Conservation (phyloP, 2,797 vertebrate genomes). For the Typhlichthys eigenmanni region DNA sequence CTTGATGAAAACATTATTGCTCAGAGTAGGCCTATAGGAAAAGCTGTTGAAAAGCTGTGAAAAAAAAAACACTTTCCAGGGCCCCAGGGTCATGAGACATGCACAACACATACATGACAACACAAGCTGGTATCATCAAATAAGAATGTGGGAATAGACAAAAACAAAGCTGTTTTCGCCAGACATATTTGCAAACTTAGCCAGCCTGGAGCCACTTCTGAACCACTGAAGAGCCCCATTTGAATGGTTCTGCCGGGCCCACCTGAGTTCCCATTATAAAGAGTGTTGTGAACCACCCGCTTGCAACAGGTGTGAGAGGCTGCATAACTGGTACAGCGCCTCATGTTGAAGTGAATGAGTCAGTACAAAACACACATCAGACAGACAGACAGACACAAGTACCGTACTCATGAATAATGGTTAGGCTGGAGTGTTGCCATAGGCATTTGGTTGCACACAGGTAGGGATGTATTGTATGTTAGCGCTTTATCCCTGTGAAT, state of each 20-base stretch:
- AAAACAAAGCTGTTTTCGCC: not conserved
- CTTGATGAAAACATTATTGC: no score
- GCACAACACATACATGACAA: no score
- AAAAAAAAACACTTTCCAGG: no score
- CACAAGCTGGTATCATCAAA: no score
- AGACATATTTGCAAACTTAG: not conserved
- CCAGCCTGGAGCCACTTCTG: slow-evolving; percentile 7
- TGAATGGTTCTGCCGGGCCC: slow-evolving; percentile 40
- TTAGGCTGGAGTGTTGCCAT: slow-evolving; percentile 4
- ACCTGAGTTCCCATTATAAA: slow-evolving; percentile 37
- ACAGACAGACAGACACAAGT: slow-evolving; percentile 34
- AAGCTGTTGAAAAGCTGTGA: no score
- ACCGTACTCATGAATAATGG: slow-evolving; percentile 60
- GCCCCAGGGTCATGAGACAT: no score
- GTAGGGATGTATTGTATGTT: slow-evolving; percentile 22
- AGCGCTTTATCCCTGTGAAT: slow-evolving; percentile 36
- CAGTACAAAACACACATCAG: slow-evolving; percentile 12
- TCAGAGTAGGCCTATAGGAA: no score
- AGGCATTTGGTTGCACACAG: slow-evolving; percentile 30
- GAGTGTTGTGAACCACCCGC: slow-evolving; percentile 30
- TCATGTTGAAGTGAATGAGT: no score
- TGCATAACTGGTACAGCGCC: slow-evolving; percentile 1
- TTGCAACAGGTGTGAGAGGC: slow-evolving; percentile 38
- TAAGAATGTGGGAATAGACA: no score
- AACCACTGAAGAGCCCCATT: slow-evolving; percentile 29